Evolutionary conservation across 2,113 vertebrate species (phyloP).

Genomic region (Oophaga pumilio): DNA sequence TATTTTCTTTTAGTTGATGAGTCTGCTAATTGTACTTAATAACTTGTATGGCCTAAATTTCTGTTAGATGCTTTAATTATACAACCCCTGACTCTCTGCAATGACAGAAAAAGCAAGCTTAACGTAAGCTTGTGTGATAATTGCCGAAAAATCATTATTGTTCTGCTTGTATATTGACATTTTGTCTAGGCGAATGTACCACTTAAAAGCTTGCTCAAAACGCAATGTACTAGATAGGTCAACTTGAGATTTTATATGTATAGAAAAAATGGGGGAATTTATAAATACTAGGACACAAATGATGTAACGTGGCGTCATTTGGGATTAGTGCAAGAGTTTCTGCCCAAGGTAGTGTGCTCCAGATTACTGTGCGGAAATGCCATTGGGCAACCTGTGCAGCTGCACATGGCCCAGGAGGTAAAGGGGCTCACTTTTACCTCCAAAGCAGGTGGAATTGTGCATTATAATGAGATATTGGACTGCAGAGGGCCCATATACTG

Average conservation of each 20-base stretch:
- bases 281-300: too few species aligned
- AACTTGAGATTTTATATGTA: background rate
- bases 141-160: background rate
- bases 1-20: background rate
- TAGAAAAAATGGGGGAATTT: background rate
- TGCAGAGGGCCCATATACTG: too few species aligned
- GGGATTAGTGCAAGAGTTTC: too few species aligned
- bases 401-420: too few species aligned
- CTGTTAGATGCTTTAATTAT: conserved; percentile 1
- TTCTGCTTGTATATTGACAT: background rate
- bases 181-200: background rate
- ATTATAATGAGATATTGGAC: too few species aligned
- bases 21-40: background rate
- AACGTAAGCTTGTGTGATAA: background rate
- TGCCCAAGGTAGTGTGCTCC: too few species aligned
- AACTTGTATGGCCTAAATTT: conserved; percentile 3
- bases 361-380: too few species aligned
- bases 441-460: too few species aligned
- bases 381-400: too few species aligned
- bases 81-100: background rate
- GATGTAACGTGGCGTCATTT: too few species aligned
- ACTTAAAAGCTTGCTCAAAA: background rate
- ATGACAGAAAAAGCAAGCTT: conserved; percentile 22
- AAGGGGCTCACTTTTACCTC: too few species aligned
- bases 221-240: background rate